Base-by-base conservation (phyloP, 1,140 invertebrate genomes). In the Bombus waltoni region DNA sequence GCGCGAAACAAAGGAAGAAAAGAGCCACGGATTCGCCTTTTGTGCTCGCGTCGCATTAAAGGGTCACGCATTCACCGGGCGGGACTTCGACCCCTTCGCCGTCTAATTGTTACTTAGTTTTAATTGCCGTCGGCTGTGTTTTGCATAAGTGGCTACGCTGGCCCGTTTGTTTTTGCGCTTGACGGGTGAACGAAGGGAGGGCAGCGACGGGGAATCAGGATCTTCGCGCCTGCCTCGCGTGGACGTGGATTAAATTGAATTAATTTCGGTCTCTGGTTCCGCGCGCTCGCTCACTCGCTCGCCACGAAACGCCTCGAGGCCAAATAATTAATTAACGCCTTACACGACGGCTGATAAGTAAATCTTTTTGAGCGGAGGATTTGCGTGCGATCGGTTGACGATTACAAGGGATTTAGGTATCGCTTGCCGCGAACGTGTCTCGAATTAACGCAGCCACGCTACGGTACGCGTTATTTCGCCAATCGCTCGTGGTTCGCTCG, bases 51-150 rank as follows among this genome's bases (percentile, higher is more conserved):
- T 72, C 85, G 87, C 79, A 90, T 92, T 79, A 88, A 73, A 93
- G 87, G 89, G 93, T 93, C 90, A 94, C 92, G 92, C 92, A 89
- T 93, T 92, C 86, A 68, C 59, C 74, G 83, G 81, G 78, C 81
- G 90, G 88, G 90, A 92, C 83, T 91, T 90, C 77, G 87, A 91
- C 84, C 80, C 85, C 91, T 91, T 53, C 35, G 42, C 88, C 83
- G 89, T 92, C 86, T 93, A 92, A 94, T 94, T 94, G 91, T 93
- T 93, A 93, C 91, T 93, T 91, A 92, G 91, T 94, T 94, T 93
- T 93, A 93, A 94, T 94, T 92, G 91, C 89, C 81, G 79, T 72
- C 53, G 75, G 78, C 75, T 78, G 84, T 89, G 89, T 91, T 92
- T 87, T 72, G 85, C 85, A 89, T 90, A 90, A 89, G 89, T 90